phyloP scores from a whole-genome alignment of 2,797 vertebrate genomes.

The Octomys mimax region DNA sequence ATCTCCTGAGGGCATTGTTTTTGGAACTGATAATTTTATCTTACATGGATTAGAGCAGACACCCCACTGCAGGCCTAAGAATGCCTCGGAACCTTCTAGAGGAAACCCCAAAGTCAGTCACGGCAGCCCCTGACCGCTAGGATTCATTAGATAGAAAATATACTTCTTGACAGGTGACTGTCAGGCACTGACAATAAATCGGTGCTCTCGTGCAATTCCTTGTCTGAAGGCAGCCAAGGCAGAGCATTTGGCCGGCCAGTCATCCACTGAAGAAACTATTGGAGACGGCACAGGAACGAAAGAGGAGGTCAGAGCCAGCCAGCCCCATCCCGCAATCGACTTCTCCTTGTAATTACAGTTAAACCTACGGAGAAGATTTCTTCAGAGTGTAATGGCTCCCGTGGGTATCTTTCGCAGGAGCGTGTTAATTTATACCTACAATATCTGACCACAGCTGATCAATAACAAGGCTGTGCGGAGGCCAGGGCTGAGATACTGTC shows the following conservation, averaged over 20 bases:
- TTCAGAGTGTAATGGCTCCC: slow-evolving; percentile 70
- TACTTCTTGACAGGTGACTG: slow-evolving; percentile 32
- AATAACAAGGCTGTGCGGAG: slow-evolving; percentile 73
- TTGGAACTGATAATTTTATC: slow-evolving; percentile 14
- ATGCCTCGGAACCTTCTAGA: not conserved
- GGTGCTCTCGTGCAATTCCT: not conserved
- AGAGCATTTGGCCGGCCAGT: not conserved
- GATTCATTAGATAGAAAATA: slow-evolving; percentile 50
- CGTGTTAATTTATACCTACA: slow-evolving; percentile 55
- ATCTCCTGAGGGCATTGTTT: slow-evolving; percentile 44
- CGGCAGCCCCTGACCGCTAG: not conserved
- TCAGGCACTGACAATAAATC: slow-evolving; percentile 51
- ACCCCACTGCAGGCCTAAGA: not conserved
- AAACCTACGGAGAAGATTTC: slow-evolving; percentile 65
- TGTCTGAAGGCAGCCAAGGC: slow-evolving; percentile 34
- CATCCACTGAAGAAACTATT: not conserved
- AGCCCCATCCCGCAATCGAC: not conserved
- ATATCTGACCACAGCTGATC: slow-evolving; percentile 76
- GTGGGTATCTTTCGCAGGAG: slow-evolving; percentile 67
- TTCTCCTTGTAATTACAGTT: slow-evolving; percentile 68
- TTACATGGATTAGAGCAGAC: not conserved
- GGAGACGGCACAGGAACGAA: not conserved
- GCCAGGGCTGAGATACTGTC: slow-evolving; percentile 33
- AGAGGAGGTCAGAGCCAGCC: slow-evolving; percentile 35
- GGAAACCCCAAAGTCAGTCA: slow-evolving; percentile 46